Conservation (phyloP, 2,113 vertebrate species). For the Oncorhynchus mykiss region DNA sequence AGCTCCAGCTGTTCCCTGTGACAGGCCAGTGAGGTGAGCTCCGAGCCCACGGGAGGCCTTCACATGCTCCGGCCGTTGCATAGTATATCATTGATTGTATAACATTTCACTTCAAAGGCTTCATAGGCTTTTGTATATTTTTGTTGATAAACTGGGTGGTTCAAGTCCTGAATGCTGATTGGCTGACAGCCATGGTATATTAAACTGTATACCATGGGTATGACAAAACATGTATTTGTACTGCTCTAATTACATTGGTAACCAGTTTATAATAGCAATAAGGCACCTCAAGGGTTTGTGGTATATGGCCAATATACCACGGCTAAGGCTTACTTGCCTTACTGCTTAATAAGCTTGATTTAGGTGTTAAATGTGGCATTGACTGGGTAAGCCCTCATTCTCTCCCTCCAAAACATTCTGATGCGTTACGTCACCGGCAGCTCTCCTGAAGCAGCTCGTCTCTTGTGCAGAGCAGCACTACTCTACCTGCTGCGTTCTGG, state of each 20-base stretch:
- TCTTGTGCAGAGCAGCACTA: conserved; percentile 7
- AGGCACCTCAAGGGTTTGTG: too few species aligned
- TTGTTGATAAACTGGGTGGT: too few species aligned
- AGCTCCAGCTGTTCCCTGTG: conserved; percentile 43
- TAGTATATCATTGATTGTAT: not conserved
- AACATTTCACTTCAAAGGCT: not conserved
- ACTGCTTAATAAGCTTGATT: too few species aligned
- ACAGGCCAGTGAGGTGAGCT: conserved; percentile 31
- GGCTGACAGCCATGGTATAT: too few species aligned
- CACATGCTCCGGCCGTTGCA: not conserved
- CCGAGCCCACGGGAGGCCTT: conserved; percentile 1
- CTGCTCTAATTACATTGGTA: too few species aligned
- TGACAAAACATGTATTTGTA: too few species aligned
- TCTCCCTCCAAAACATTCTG: not conserved
- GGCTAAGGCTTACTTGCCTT: too few species aligned
- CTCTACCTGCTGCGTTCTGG: conserved; percentile 40
- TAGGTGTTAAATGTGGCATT: too few species aligned
- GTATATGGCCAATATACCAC: too few species aligned
- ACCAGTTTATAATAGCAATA: too few species aligned
- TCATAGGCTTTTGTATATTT: not conserved
- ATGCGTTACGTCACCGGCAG: not conserved
- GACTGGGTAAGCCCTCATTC: not conserved
- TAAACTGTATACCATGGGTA: too few species aligned
- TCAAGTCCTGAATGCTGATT: too few species aligned
- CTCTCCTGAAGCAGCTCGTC: conserved; percentile 3